phyloP scores from a whole-genome alignment of 2,797 vertebrate species.

The Lepilemur septentrionalis region DNA sequence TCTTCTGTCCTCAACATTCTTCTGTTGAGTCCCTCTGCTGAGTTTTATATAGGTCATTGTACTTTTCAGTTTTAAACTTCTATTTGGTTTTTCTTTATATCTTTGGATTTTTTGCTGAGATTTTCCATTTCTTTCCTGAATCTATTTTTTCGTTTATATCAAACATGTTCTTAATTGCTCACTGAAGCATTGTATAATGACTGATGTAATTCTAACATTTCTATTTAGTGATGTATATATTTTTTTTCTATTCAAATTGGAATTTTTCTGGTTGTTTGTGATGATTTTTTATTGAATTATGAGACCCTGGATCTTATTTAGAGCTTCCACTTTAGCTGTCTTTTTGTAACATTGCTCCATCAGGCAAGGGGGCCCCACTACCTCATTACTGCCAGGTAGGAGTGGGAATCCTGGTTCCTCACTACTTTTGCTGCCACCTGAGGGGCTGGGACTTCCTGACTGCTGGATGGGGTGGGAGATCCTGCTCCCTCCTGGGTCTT shows the following conservation, averaged over 20 bases:
- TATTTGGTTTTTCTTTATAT: background rate
- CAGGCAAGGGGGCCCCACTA: background rate
- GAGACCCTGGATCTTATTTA: background rate
- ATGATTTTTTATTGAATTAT: background rate
- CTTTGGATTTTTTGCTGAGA: background rate
- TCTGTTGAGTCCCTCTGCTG: background rate
- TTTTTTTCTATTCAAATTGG: background rate
- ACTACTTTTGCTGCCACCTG: background rate
- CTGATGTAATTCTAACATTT: background rate
- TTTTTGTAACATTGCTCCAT: background rate
- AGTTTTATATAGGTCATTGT: background rate
- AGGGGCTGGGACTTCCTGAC: background rate
- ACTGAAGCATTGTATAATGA: background rate
- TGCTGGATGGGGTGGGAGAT: rapidly evolving
- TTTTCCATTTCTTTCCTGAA: background rate
- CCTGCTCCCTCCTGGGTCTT: background rate
- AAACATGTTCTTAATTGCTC: background rate
- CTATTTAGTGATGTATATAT: background rate
- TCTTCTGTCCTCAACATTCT: background rate
- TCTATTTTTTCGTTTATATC: background rate
- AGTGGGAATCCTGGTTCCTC: background rate
- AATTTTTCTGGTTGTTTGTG: background rate
- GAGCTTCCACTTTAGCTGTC: background rate
- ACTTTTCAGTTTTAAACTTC: background rate
- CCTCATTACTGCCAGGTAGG: background rate